phyloP scores from a whole-genome alignment of 2,113 vertebrate species.

The Orientallactaga bullata region DNA sequence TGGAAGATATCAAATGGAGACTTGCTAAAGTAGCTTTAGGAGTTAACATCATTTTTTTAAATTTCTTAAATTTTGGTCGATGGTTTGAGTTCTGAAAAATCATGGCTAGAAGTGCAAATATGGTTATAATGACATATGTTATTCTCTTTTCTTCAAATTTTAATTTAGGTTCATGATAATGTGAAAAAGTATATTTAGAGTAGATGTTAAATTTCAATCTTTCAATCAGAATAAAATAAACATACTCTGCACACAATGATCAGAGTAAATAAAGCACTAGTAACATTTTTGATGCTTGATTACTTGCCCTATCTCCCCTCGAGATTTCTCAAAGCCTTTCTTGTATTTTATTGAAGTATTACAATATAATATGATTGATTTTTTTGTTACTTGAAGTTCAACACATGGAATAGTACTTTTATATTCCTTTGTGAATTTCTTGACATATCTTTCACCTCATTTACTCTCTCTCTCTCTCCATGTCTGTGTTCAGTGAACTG shows the following conservation, averaged over 20 bases:
- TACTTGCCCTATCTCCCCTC: rapidly evolving
- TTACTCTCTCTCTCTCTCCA: neutral
- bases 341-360: neutral
- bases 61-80: conserved; percentile 24
- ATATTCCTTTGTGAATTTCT: neutral
- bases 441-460: neutral
- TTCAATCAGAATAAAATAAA: conserved; percentile 25
- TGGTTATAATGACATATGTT: conserved; percentile 47
- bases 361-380: neutral
- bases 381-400: neutral
- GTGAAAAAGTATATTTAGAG: conserved; percentile 32
- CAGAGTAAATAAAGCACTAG: neutral
- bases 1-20: conserved; percentile 84
- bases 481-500: too few relatives aligned
- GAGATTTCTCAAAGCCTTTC: neutral
- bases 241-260: neutral
- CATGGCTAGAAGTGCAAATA: conserved; percentile 44
- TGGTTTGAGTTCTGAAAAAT: conserved; percentile 73
- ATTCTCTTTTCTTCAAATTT: neutral
- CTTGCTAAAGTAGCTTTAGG: conserved; percentile 85
- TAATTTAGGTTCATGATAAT: conserved; percentile 25
- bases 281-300: neutral
- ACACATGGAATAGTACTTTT: neutral
- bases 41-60: conserved; percentile 61
- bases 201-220: neutral